phyloP scores from a whole-genome alignment of 2,113 vertebrate genomes.

The Pleuronectes platessa region DNA sequence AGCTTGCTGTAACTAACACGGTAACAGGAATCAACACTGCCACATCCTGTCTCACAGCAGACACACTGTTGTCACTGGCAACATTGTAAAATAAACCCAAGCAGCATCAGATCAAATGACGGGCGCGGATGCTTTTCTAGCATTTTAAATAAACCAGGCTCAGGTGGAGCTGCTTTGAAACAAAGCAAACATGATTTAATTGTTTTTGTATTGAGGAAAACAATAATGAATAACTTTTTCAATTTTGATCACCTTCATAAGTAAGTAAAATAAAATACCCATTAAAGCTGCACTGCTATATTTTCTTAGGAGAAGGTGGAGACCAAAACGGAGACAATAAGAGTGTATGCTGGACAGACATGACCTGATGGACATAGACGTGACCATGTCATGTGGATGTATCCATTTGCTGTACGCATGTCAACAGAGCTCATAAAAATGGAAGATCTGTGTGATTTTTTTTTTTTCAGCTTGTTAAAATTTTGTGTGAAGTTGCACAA shows the following conservation, averaged over 20 bases:
- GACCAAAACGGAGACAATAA: neutral
- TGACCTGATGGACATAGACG: neutral
- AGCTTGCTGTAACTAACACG: constrained; percentile 21
- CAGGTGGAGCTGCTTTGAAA: neutral
- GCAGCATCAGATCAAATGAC: constrained; percentile 6
- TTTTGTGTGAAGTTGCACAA: neutral
- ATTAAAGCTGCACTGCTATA: neutral
- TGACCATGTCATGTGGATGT: no score
- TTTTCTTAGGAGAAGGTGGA: neutral
- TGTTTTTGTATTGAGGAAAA: neutral
- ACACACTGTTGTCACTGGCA: constrained; percentile 59
- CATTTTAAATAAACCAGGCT: neutral
- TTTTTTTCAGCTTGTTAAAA: no score
- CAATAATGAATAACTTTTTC: no score
- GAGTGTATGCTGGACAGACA: neutral
- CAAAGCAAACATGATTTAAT: neutral
- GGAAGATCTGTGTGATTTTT: no score
- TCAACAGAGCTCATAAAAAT: no score
- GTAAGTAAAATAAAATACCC: neutral
- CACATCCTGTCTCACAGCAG: constrained; percentile 66
- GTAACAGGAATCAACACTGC: constrained; percentile 61
- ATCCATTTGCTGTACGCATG: no score
- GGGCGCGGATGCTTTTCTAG: neutral
- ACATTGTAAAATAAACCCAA: constrained; percentile 53
- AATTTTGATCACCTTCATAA: neutral